phyloP scores from a whole-genome alignment of 2,888 invertebrate genomes.

The Protonemura montana region DNA sequence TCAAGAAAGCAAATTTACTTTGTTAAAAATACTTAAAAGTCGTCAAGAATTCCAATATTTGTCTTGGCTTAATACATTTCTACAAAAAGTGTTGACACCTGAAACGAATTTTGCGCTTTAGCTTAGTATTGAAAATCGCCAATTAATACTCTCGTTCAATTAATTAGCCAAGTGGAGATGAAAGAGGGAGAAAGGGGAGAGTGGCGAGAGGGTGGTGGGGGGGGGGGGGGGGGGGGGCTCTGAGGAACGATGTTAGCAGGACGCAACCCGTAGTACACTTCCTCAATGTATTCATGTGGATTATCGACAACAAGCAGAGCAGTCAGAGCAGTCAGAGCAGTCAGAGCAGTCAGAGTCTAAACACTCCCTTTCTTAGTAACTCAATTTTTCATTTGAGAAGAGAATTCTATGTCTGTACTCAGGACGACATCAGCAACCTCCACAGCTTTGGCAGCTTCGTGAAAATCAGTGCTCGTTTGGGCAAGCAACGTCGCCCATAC shows the following conservation, averaged over 20 bases:
- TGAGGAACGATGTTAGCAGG: too few relatives aligned
- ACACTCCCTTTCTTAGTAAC: slow-evolving; percentile 39
- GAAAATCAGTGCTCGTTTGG: neutral
- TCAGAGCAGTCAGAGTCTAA: neutral
- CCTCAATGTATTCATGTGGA: neutral
- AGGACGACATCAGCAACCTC: slow-evolving; percentile 35
- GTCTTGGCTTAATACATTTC: neutral
- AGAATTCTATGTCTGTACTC: slow-evolving; percentile 8
- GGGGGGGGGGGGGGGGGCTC: too few relatives aligned
- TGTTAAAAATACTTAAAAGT: slow-evolving; percentile 7
- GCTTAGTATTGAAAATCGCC: neutral
- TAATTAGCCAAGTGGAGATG: neutral
- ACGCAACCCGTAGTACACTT: neutral
- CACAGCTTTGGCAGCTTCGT: neutral
- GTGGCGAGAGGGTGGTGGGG: too few relatives aligned
- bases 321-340: too few relatives aligned
- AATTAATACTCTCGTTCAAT: neutral
- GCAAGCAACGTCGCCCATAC: neutral
- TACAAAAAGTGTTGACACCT: neutral
- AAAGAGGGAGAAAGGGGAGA: too few relatives aligned
- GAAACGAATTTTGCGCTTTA: neutral
- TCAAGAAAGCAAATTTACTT: neutral
- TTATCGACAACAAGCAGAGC: slow-evolving; percentile 2
- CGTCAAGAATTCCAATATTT: neutral
- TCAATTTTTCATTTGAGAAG: slow-evolving; percentile 20